Evolutionary conservation across 30 jellyfish, hydroid and myxozoan species (phyloP).

Genomic region (Turritopsis dohrnii): DNA sequence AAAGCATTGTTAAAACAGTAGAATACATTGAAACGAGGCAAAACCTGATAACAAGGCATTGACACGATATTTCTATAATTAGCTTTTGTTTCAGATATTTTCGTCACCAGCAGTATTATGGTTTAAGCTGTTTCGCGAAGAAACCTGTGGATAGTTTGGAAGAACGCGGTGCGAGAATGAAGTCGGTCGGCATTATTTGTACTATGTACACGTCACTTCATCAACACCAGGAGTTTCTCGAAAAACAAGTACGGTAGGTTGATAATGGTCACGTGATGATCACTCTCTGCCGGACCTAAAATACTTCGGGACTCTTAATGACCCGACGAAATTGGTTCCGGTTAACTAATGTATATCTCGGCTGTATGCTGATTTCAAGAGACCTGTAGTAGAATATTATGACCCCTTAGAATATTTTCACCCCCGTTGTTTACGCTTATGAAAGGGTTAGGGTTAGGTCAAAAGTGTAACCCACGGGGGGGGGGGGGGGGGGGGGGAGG

Average conservation of each 20-base stretch:
- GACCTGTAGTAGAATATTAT: too few species aligned
- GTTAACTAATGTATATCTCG: too few species aligned
- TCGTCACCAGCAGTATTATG: slow-evolving; percentile 77
- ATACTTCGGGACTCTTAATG: neutral
- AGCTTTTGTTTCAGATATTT: slow-evolving; percentile 49
- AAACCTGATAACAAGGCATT: neutral
- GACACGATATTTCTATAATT: too few species aligned
- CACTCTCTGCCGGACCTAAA: neutral
- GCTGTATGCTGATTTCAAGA: too few species aligned
- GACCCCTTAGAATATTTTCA: too few species aligned
- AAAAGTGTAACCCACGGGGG: too few species aligned
- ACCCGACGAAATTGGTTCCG: too few species aligned
- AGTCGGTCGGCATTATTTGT: slow-evolving; percentile 89
- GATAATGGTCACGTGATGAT: neutral
- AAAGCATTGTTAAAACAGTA: too few species aligned
- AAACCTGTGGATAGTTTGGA: slow-evolving; percentile 67
- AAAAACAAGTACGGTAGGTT: slow-evolving; percentile 77
- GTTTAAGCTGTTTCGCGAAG: slow-evolving; percentile 80
- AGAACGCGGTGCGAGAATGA: slow-evolving; percentile 98
- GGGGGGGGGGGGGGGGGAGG: too few species aligned
- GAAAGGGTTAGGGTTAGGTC: too few species aligned
- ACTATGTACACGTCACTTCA: slow-evolving; percentile 82
- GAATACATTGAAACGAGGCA: too few species aligned
- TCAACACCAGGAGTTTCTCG: slow-evolving; percentile 85
- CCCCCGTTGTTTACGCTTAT: too few species aligned